phyloP scores from a whole-genome alignment of 2,888 invertebrate species.

The Dryadula phaetusa region DNA sequence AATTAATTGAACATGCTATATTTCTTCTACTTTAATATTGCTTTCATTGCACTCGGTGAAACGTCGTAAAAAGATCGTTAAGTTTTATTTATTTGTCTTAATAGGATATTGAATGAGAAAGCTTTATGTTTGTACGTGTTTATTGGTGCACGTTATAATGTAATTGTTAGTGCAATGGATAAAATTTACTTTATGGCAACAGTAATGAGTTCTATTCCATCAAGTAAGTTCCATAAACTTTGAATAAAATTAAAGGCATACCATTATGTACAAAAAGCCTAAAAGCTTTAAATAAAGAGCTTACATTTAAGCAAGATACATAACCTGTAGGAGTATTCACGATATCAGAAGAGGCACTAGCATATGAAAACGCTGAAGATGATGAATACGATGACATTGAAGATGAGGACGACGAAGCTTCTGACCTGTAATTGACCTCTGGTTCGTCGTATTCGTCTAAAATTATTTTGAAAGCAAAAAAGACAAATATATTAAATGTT shows the following conservation, averaged over 20 bases:
- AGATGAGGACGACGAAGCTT: background rate
- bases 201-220: background rate
- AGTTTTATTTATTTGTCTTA: constrained; percentile 22
- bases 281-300: no score
- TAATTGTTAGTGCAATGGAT: background rate
- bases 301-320: background rate
- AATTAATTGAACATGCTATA: constrained; percentile 27
- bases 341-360: background rate
- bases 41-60: constrained; percentile 7
- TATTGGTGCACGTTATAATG: constrained; percentile 6
- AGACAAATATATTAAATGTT: background rate
- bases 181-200: background rate
- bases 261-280: no score
- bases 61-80: constrained; percentile 19
- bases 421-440: background rate
- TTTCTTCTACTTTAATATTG: constrained; percentile 23
- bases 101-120: constrained; percentile 17
- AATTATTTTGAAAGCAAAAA: constrained; percentile 38
- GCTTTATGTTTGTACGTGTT: constrained; percentile 18
- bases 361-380: background rate
- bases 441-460: constrained; percentile 1
- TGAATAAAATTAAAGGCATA: no score
- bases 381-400: constrained; percentile 13
- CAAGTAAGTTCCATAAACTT: background rate
- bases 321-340: background rate